Evolutionary conservation across 2,888 invertebrate genomes (phyloP).

Genomic region (Schizaphis graminum): DNA sequence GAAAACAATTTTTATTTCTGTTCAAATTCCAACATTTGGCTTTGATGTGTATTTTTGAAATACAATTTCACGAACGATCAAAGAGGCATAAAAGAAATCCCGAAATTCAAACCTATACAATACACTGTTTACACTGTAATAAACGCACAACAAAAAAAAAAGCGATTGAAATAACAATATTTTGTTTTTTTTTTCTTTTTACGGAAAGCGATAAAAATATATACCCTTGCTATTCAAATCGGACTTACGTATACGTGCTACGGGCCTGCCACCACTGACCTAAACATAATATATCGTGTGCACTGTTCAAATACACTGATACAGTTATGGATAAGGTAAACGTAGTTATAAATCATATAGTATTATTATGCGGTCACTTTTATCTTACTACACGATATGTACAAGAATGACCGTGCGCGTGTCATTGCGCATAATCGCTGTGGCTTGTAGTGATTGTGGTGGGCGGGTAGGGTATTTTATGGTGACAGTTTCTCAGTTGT

Average conservation of each 20-base stretch:
- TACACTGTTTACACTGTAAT: not conserved
- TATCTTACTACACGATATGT: not conserved
- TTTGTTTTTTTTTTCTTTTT: not conserved
- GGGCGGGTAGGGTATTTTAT: not conserved
- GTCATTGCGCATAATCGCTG: not conserved
- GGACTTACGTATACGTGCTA: not conserved
- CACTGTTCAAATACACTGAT: not conserved
- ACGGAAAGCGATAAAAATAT: not conserved
- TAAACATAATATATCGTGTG: not conserved
- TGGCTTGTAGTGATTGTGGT: too few species aligned
- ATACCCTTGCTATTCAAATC: not conserved
- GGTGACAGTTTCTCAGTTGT: not conserved
- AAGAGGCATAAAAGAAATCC: not conserved
- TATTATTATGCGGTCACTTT: not conserved
- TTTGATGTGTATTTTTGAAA: not conserved
- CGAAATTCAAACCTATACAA: not conserved
- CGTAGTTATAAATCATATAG: conserved; percentile 1
- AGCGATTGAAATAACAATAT: not conserved
- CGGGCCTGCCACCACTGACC: not conserved
- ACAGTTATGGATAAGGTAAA: not conserved
- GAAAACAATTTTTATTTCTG: not conserved
- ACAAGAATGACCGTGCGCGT: not conserved
- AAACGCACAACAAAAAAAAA: not conserved
- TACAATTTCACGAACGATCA: not conserved
- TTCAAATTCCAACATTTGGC: not conserved